Conservation (phyloP, 2,797 vertebrate species). For the Rhinella marina region DNA sequence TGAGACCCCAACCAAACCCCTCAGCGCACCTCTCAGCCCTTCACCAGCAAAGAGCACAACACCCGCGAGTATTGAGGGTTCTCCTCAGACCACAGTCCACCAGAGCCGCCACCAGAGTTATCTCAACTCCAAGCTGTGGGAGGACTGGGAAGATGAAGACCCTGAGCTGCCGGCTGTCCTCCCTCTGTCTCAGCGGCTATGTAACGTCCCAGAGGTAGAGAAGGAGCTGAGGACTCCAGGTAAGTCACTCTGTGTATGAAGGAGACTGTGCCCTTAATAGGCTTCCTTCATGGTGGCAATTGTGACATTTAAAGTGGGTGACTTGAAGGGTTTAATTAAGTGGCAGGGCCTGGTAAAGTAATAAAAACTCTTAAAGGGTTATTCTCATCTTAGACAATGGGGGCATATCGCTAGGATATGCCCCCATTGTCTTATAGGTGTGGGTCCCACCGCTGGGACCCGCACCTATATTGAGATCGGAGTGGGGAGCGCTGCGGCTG, state of each 20-base stretch:
- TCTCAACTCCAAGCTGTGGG: slow-evolving; percentile 81
- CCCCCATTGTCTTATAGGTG: too few species aligned
- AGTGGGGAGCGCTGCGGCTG: too few species aligned
- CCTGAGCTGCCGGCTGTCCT: slow-evolving; percentile 69
- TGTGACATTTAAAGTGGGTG: too few species aligned
- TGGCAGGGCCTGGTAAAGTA: too few species aligned
- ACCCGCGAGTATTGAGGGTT: neutral
- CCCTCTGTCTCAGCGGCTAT: slow-evolving; percentile 74
- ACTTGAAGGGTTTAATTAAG: too few species aligned
- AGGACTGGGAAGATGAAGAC: slow-evolving; percentile 79
- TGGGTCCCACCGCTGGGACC: too few species aligned
- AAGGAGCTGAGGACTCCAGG: slow-evolving; percentile 78
- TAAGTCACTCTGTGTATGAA: slow-evolving; percentile 66
- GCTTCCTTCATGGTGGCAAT: neutral
- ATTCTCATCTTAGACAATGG: too few species aligned
- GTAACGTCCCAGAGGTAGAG: slow-evolving; percentile 42
- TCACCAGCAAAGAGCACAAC: slow-evolving; percentile 61
- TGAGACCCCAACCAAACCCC: slow-evolving; percentile 13
- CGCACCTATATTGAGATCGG: too few species aligned
- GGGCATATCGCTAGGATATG: too few species aligned
- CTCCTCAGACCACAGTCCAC: neutral
- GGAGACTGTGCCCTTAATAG: neutral
- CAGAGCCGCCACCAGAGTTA: slow-evolving; percentile 69
- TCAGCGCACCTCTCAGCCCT: slow-evolving; percentile 52
- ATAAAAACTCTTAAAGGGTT: too few species aligned